phyloP scores from a whole-genome alignment of 2,888 invertebrate species.

The Alloscopus bannaensis region DNA sequence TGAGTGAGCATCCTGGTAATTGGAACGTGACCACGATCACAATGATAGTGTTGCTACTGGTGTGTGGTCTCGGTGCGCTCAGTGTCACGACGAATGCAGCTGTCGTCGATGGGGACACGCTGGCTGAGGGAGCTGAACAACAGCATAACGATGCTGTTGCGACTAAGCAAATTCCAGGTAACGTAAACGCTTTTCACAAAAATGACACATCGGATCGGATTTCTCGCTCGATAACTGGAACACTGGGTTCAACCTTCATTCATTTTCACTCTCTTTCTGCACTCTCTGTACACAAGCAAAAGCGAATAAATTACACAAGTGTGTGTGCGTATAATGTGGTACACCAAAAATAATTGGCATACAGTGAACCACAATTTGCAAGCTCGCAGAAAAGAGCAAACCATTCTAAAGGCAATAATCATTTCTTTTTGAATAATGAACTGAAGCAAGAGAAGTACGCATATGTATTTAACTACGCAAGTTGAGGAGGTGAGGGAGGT shows the following conservation, averaged over 20 bases:
- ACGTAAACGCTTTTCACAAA: not conserved
- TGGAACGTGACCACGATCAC: conserved; percentile 37
- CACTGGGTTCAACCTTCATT: conserved; percentile 9
- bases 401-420: not conserved
- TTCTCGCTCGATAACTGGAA: not conserved
- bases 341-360: too few species aligned
- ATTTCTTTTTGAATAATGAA: not conserved
- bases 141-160: too few species aligned
- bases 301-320: conserved; percentile 12
- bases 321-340: not conserved
- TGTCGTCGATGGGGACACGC: not conserved
- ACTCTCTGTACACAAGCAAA: conserved; percentile 10
- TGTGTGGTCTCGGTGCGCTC: conserved; percentile 41
- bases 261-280: conserved; percentile 20
- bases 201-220: not conserved
- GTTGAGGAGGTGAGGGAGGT: too few species aligned
- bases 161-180: conserved; percentile 55
- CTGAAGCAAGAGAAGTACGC: conserved; percentile 33
- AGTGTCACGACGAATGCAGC: not conserved
- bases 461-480: conserved; percentile 41
- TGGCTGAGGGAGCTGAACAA: conserved; percentile 23
- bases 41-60: conserved; percentile 29
- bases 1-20: too few species aligned
- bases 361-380: conserved; percentile 3
- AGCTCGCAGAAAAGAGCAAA: not conserved